Percentiles rank a stretch among this genome's conserved stretches.
phyloP scores from a whole-genome alignment of 2,113 vertebrate species.

The Syngnathus typhle region DNA sequence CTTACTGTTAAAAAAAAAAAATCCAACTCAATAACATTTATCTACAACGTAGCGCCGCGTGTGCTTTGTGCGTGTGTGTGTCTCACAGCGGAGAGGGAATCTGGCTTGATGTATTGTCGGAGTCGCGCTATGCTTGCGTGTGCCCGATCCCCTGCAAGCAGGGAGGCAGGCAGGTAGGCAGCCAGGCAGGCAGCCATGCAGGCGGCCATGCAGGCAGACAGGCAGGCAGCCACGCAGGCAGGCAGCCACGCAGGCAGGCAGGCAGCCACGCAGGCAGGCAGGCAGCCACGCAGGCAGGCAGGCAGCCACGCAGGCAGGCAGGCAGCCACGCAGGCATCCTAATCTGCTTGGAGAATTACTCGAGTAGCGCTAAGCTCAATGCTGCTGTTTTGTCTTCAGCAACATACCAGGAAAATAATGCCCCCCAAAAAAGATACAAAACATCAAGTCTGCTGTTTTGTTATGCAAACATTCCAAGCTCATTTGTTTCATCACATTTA shows the following conservation, averaged over 20 bases:
- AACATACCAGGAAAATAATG: constrained; percentile 4
- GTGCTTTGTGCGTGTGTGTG: constrained; percentile 20
- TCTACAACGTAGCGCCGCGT: not conserved
- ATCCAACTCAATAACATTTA: too few relatives aligned
- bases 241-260: too few relatives aligned
- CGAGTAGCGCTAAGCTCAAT: constrained; percentile 42
- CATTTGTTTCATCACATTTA: not conserved
- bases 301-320: too few relatives aligned
- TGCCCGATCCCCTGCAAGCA: constrained; percentile 59
- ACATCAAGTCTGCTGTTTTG: not conserved
- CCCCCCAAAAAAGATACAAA: too few relatives aligned
- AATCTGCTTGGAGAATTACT: constrained; percentile 64
- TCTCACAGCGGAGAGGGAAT: constrained; percentile 50
- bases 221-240: too few relatives aligned
- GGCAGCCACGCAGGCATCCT: constrained; percentile 38
- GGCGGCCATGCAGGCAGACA: too few relatives aligned
- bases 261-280: too few relatives aligned
- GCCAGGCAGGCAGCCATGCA: too few relatives aligned
- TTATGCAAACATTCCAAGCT: not conserved
- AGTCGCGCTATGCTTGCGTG: constrained; percentile 23
- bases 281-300: too few relatives aligned
- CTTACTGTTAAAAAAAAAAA: too few relatives aligned
- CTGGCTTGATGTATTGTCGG: constrained; percentile 46
- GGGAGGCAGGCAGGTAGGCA: too few relatives aligned
- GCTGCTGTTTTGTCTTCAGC: constrained; percentile 26